These are phyloP conservation scores for Tupaia chinensis DNA, from an alignment of 2,113 vertebrate genomes.

Conservation along the genomic window DNA sequence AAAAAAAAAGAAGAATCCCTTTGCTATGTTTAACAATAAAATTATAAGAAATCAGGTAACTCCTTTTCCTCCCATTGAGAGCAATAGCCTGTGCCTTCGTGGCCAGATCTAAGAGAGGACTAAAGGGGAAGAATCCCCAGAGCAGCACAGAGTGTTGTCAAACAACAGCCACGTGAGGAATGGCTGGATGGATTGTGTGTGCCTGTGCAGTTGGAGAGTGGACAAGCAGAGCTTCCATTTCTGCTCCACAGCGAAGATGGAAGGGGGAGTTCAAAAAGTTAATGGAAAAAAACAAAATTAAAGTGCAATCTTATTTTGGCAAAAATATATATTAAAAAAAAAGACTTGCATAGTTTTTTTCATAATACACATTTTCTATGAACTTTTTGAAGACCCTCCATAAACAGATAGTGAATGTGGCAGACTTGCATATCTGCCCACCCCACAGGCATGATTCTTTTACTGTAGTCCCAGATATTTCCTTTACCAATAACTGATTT, in stretches of 20 bases:
- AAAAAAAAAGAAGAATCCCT: too few relatives aligned
- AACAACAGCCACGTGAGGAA: neutral
- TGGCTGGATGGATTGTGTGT: fast-evolving
- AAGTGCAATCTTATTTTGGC: too few relatives aligned
- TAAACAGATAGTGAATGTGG: neutral
- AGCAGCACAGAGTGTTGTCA: neutral
- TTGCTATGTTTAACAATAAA: neutral
- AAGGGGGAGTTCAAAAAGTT: too few relatives aligned
- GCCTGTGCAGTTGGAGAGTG: neutral
- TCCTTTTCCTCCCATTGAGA: neutral
- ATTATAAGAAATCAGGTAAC: neutral
- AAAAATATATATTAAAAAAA: too few relatives aligned
- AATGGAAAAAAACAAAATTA: too few relatives aligned
- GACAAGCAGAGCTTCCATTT: neutral
- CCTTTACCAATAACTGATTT: neutral
- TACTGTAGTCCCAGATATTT: neutral
- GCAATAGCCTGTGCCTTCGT: neutral
- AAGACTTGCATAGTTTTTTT: too few relatives aligned
- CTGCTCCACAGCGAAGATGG: neutral
- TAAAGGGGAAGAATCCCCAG: neutral
- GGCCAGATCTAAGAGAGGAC: neutral
- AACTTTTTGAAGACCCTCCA: too few relatives aligned
- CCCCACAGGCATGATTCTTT: neutral
- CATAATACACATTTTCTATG: too few relatives aligned
- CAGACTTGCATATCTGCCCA: neutral